Evolutionary conservation across 2,888 invertebrate genomes (phyloP).

Genomic region (Philaethria dido): DNA sequence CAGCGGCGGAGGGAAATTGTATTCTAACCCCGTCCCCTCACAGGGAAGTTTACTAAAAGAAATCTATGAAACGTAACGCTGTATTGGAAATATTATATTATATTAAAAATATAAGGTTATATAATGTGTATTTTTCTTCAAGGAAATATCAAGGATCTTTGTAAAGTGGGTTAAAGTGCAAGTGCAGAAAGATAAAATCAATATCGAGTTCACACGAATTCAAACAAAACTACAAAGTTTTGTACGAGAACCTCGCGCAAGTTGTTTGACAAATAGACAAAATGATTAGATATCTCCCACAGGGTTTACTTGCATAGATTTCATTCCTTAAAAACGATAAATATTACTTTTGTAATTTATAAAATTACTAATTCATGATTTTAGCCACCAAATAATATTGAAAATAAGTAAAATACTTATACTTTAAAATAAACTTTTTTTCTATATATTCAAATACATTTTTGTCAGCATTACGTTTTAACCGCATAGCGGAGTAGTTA

Average conservation of each 20-base stretch:
- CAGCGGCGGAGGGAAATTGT: too few species aligned
- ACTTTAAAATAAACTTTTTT: too few species aligned
- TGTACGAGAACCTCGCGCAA: slow-evolving; percentile 8
- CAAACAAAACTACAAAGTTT: slow-evolving; percentile 9
- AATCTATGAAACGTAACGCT: neutral
- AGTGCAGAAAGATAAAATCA: slow-evolving; percentile 23
- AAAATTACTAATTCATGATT: too few species aligned
- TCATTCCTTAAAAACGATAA: neutral
- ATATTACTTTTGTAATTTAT: neutral
- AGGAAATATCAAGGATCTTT: neutral
- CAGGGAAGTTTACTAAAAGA: neutral
- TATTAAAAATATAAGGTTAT: neutral
- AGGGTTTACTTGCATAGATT: neutral
- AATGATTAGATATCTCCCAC: slow-evolving; percentile 1
- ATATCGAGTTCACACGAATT: slow-evolving; percentile 16
- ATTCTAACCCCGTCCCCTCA: too few species aligned
- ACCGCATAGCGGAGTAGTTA: too few species aligned
- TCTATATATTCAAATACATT: too few species aligned
- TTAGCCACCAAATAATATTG: too few species aligned
- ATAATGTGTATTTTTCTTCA: neutral
- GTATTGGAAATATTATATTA: neutral
- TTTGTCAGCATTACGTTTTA: too few species aligned
- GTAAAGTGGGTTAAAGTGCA: slow-evolving; percentile 25
- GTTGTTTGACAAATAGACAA: slow-evolving; percentile 12
- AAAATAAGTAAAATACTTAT: too few species aligned